A percentile compares a stretch with the other conserved stretches of the same genome.
phyloP scores from a whole-genome alignment of 2,888 invertebrate genomes.

The Chymomyza amoena region DNA sequence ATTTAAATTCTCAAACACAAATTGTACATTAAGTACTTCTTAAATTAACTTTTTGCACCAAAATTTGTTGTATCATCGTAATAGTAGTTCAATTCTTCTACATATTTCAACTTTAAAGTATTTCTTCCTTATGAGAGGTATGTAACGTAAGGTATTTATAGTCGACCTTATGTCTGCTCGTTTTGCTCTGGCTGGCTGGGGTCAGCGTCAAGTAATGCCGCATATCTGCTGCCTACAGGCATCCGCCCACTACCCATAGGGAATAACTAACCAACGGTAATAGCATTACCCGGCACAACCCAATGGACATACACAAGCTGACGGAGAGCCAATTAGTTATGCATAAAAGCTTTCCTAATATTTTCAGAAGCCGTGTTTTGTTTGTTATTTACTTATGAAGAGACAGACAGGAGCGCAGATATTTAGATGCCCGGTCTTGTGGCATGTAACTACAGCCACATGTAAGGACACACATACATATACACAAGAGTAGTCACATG shows the following conservation, averaged over 20 bases:
- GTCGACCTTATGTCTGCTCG: not conserved
- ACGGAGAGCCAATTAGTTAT: conserved; percentile 60
- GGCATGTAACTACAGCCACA: too few relatives aligned
- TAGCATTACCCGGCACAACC: conserved; percentile 4
- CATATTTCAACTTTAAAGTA: too few relatives aligned
- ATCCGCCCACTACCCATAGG: not conserved
- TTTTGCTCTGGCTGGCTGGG: not conserved
- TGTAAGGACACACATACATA: too few relatives aligned
- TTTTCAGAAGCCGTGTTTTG: conserved; percentile 30
- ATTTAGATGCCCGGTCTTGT: too few relatives aligned
- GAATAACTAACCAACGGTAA: not conserved
- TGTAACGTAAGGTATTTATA: too few relatives aligned
- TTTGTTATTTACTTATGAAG: not conserved
- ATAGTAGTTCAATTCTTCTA: too few relatives aligned
- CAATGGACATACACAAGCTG: conserved; percentile 24
- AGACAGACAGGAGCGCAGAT: too few relatives aligned
- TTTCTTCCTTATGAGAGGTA: not conserved
- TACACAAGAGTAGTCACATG: too few relatives aligned
- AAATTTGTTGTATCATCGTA: not conserved
- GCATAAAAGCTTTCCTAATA: conserved; percentile 63
- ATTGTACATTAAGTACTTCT: too few relatives aligned
- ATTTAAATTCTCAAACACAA: too few relatives aligned
- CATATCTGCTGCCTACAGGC: conserved; percentile 1
- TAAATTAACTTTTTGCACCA: not conserved
- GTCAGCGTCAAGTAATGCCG: not conserved